A percentile compares a stretch with the other conserved stretches of the same genome.
Evolutionary conservation across 1,140 invertebrate species (phyloP).

Genomic region (Bombus balteatus): DNA sequence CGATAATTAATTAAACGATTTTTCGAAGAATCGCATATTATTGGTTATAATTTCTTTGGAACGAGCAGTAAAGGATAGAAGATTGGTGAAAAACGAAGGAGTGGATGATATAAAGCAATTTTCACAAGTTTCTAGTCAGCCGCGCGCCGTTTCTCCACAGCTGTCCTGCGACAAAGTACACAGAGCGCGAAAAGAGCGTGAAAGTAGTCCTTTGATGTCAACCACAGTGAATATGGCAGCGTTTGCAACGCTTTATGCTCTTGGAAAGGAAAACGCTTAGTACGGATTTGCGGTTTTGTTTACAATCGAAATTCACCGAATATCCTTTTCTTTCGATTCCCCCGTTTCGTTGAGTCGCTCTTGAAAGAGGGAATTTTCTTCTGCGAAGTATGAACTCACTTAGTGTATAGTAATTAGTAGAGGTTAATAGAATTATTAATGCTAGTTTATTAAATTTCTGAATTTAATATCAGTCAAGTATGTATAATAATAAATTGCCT

Average conservation of each 20-base stretch:
- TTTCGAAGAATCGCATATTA: neutral
- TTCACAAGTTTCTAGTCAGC: neutral
- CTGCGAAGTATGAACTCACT: no score
- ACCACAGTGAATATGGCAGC: neutral
- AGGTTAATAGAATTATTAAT: no score
- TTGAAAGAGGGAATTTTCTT: no score
- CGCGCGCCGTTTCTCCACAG: neutral
- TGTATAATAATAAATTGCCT: no score
- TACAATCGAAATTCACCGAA: slow-evolving; percentile 32
- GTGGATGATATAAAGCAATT: neutral
- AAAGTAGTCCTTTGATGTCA: slow-evolving; percentile 46
- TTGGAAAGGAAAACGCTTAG: neutral
- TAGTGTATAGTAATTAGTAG: no score
- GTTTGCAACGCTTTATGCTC: neutral
- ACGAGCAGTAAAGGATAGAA: neutral
- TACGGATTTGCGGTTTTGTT: slow-evolving; percentile 6
- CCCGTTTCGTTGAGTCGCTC: no score
- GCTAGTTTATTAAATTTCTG: no score
- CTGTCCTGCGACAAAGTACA: slow-evolving; percentile 5
- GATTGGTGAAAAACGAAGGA: neutral
- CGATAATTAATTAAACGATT: neutral
- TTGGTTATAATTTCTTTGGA: neutral
- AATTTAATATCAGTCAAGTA: no score
- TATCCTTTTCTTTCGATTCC: neutral
- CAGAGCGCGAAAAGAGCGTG: neutral